phyloP scores from a whole-genome alignment of 2,797 vertebrate species.

The Enteromius radiatus region DNA sequence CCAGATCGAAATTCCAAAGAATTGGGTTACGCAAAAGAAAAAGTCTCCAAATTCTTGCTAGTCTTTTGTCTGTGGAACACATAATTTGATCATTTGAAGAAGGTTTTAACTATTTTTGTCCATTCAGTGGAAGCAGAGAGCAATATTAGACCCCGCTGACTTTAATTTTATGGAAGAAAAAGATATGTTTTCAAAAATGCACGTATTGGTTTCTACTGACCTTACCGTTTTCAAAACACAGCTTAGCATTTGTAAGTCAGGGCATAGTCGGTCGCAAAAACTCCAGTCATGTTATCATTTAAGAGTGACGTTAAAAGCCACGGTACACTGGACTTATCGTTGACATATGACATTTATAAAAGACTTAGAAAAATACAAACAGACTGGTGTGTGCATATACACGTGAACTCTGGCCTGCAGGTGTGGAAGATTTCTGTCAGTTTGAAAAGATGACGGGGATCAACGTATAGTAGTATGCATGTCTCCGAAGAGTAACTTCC shows the following conservation, averaged over 20 bases:
- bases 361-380: constrained; percentile 16
- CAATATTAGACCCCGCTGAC: neutral
- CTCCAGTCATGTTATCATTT: neutral
- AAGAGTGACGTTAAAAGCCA: neutral
- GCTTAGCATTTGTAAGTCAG: neutral
- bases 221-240: neutral
- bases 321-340: neutral
- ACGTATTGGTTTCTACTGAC: neutral
- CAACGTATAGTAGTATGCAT: constrained; percentile 21
- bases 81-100: neutral
- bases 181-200: neutral
- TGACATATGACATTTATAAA: constrained; percentile 30
- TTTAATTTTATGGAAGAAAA: neutral
- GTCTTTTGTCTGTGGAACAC: neutral
- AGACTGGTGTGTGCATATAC: neutral
- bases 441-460: constrained; percentile 22
- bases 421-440: constrained; percentile 25
- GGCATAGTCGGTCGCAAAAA: neutral
- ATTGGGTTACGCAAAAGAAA: neutral
- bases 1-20: neutral
- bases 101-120: neutral
- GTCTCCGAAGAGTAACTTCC: constrained; percentile 32
- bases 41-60: neutral
- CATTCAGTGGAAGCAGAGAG: neutral
- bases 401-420: constrained; percentile 4